Conservation (phyloP, 2,113 vertebrate genomes). For the Catharus bicknelli region DNA sequence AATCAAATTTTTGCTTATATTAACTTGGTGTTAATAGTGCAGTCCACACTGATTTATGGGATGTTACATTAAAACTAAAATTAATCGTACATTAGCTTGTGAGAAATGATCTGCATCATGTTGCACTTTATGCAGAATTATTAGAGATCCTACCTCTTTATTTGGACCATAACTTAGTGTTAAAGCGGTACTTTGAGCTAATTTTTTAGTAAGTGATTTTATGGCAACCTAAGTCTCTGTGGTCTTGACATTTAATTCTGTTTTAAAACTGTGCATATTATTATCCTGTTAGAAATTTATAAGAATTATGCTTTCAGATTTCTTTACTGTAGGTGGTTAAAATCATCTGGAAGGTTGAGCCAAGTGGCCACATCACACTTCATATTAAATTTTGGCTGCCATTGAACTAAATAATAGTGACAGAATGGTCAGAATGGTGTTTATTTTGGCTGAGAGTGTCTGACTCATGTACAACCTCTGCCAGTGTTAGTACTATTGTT, state of each 20-base stretch:
- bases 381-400: background rate
- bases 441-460: background rate
- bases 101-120: background rate
- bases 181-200: background rate
- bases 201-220: constrained; percentile 9
- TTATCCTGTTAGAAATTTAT: background rate
- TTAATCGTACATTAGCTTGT: background rate
- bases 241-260: background rate
- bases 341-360: background rate
- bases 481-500: background rate
- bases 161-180: background rate
- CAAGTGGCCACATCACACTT: background rate
- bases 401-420: background rate
- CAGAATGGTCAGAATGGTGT: background rate
- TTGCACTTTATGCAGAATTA: background rate
- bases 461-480: background rate
- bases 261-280: background rate
- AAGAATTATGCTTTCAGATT: background rate
- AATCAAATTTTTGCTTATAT: background rate
- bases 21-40: background rate
- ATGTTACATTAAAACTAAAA: background rate
- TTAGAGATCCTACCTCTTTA: background rate
- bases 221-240: background rate
- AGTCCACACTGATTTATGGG: background rate
- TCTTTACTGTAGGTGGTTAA: background rate